Conservation (phyloP, 1,140 invertebrate species). For the Anthonomus grandis region DNA sequence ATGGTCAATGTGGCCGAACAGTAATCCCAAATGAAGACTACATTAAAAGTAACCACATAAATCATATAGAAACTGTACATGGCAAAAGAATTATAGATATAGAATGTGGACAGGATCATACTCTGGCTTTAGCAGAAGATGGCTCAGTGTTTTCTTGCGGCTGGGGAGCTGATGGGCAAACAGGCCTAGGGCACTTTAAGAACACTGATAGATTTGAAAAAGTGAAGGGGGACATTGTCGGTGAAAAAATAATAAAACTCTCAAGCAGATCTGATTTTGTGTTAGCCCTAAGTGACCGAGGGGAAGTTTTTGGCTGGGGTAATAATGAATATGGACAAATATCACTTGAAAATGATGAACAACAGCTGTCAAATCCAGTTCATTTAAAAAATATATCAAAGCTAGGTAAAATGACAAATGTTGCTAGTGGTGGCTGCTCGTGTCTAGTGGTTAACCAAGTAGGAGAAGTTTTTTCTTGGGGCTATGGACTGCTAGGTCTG, state of each 20-base stretch:
- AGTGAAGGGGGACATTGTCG: slow-evolving; percentile 78
- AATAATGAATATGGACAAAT: slow-evolving; percentile 94
- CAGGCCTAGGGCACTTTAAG: slow-evolving; percentile 73
- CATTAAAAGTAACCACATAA: slow-evolving; percentile 58
- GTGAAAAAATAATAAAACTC: slow-evolving; percentile 79
- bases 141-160: slow-evolving; percentile 88
- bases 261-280: slow-evolving; percentile 81
- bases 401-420: slow-evolving; percentile 74
- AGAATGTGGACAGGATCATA: slow-evolving; percentile 87
- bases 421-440: slow-evolving; percentile 83
- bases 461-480: slow-evolving; percentile 88
- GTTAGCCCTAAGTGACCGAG: slow-evolving; percentile 86
- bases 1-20: slow-evolving; percentile 88
- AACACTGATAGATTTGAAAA: slow-evolving; percentile 57
- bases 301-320: slow-evolving; percentile 96
- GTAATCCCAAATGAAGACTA: slow-evolving; percentile 80
- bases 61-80: slow-evolving; percentile 65
- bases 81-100: slow-evolving; percentile 63
- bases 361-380: slow-evolving; percentile 68
- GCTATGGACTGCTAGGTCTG: slow-evolving; percentile 85
- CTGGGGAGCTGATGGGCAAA: slow-evolving; percentile 94
- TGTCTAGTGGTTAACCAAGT: slow-evolving; percentile 79
- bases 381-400: slow-evolving; percentile 59
- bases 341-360: slow-evolving; percentile 48
- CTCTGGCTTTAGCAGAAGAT: slow-evolving; percentile 74